A percentile compares a stretch with the other conserved stretches of the same genome.
These are phyloP conservation scores for Megaceryle torquata DNA, from an alignment of 2,113 vertebrate genomes.

Conservation along the genomic window DNA sequence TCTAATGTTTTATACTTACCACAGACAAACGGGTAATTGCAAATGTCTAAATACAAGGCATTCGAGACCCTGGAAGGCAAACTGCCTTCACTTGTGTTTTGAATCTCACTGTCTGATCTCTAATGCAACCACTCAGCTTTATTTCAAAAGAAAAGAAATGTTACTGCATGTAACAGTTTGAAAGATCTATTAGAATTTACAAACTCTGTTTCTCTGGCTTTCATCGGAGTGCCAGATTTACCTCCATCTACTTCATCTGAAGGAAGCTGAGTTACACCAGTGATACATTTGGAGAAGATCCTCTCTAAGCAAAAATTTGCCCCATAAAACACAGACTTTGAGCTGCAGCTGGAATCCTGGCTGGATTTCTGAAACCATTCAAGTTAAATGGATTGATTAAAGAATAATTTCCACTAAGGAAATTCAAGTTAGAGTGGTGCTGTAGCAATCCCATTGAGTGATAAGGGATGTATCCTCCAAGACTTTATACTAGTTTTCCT, in stretches of 20 bases:
- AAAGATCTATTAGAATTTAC: neutral
- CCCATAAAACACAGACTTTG: slow-evolving; percentile 19
- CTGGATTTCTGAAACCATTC: slow-evolving; percentile 23
- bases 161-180: neutral
- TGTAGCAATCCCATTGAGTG: slow-evolving; percentile 7
- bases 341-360: neutral
- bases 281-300: slow-evolving; percentile 1
- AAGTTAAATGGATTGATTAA: slow-evolving; percentile 42
- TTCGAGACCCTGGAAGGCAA: neutral
- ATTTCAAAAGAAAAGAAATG: neutral
- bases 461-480: neutral
- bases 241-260: neutral
- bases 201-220: neutral
- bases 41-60: neutral
- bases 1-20: neutral
- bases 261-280: slow-evolving; percentile 26
- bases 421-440: neutral
- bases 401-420: slow-evolving; percentile 31
- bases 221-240: neutral
- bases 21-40: neutral
- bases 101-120: neutral
- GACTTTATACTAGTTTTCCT: neutral
- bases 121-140: neutral
- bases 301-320: slow-evolving; percentile 32
- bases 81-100: neutral